Percentiles rank a stretch among this genome's conserved stretches.
Evolutionary conservation across 2,888 invertebrate genomes (phyloP).

Genomic region (Perdita meconis): DNA sequence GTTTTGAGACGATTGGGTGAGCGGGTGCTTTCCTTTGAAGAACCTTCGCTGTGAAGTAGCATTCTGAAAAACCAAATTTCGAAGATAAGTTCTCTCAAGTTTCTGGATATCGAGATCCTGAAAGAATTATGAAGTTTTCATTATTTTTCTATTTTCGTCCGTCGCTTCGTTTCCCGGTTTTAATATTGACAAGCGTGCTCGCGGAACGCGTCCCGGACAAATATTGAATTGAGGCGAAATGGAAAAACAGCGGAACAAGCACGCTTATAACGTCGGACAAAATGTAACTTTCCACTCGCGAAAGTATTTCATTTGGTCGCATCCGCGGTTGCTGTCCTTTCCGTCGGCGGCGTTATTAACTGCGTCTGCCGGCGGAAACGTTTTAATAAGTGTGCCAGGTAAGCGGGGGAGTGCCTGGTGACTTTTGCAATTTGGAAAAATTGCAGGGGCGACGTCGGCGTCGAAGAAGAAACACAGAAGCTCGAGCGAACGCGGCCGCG

Average conservation of each 20-base stretch:
- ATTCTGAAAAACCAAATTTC: no score
- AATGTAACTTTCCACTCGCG: conserved; percentile 33
- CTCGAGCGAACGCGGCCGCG: background rate
- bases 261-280: conserved; percentile 16
- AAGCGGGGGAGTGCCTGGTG: conserved; percentile 3
- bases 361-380: conserved; percentile 28
- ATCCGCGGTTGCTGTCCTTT: background rate
- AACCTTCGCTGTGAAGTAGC: no score
- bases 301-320: conserved; percentile 39
- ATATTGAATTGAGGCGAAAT: conserved; percentile 7
- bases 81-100: no score
- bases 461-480: background rate
- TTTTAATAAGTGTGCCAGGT: conserved; percentile 48
- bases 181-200: background rate
- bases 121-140: no score
- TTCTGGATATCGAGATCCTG: no score
- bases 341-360: conserved; percentile 27
- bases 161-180: no score
- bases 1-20: background rate
- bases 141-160: no score
- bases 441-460: conserved; percentile 12
- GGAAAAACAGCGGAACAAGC: background rate
- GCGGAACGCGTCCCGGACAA: background rate
- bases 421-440: conserved; percentile 48
- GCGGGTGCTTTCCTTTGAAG: background rate